These are phyloP conservation scores for Drosophila seclusa DNA, from an alignment of 2,888 invertebrate species.

Conservation along the genomic window DNA sequence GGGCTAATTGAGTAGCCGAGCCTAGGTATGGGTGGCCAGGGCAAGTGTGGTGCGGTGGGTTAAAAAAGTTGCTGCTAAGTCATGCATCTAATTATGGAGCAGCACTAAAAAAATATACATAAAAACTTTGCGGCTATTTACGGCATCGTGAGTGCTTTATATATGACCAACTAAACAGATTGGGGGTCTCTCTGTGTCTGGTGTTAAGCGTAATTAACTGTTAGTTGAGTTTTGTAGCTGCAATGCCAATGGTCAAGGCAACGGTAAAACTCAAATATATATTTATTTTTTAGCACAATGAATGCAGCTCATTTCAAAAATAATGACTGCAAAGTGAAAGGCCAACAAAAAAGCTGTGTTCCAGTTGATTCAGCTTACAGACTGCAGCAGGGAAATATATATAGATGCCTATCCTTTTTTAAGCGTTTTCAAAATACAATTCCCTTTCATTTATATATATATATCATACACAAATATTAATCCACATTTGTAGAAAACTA, in stretches of 20 bases:
- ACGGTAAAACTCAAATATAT: conserved; percentile 18
- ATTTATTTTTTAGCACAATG: conserved; percentile 18
- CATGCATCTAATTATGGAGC: conserved; percentile 76
- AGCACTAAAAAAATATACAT: conserved; percentile 49
- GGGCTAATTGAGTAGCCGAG: conserved; percentile 73
- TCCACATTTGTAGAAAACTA: neutral
- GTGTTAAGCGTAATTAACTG: conserved; percentile 67
- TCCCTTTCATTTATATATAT: neutral
- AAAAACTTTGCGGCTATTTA: conserved; percentile 64
- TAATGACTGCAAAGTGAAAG: conserved; percentile 7
- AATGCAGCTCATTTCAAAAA: neutral
- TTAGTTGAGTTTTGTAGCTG: conserved; percentile 55
- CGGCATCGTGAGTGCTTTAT: conserved; percentile 38
- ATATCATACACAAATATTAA: neutral
- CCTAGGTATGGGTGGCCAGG: conserved; percentile 22
- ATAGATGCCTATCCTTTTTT: neutral
- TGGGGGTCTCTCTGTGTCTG: conserved; percentile 9
- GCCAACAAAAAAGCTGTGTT: neutral
- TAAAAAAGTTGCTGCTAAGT: conserved; percentile 64
- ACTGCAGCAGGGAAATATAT: neutral
- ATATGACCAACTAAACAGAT: conserved; percentile 11
- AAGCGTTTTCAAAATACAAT: neutral
- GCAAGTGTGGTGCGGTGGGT: neutral
- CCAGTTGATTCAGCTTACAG: neutral
- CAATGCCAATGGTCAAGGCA: conserved; percentile 59